Base-by-base conservation (phyloP, 2,797 vertebrate genomes). In the Mus minutoides region DNA sequence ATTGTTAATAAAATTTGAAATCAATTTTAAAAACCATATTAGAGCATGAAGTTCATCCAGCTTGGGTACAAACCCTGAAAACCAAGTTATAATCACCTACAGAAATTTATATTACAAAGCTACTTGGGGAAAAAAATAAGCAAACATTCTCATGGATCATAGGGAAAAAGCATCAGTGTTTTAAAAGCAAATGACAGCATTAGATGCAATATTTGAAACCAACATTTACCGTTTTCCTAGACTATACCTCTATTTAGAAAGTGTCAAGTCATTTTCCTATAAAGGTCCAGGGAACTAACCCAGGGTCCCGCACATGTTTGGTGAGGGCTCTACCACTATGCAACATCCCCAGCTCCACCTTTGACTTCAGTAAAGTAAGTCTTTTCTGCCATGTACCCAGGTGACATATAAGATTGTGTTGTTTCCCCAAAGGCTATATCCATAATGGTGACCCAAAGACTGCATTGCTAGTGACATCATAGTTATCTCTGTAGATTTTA, bases 201-300 rank as follows among this genome's bases (percentile, higher is more conserved):
- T 90, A 75, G 29, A 87, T 9, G 31, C 86, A 83, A 84, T 92
- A 87, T 73, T 87, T 92, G n/a, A 96, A 96, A 79, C 88, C n/a
- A 78, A 79, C 17, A 56, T 69, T 89, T 82, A 34, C 34, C 14
- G 24, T 12, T 87, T 95, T 80, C 73, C 26, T 52, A 88, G 52
- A 96, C 79, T 90, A 86, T 88, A 83, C 3, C 37, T 94, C 49
- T 62, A 71, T 89, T 90, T 90, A 86, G 19, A 76, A 92, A 67
- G 19, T 52, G 13, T 64, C 79, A 80, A 80, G 7, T 67, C 85
- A 75, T 19, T 88, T 90, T 91, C 37, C 71, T 73, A 34, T 49
- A 56, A 88, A 58, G n/a, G 69, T 37, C 69, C 7, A 19, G 40
- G 13, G 71, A 76, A 24, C 0, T 1, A 89, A 26, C 21, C 40